Evolutionary conservation across 2,888 invertebrate genomes (phyloP), one percentile per base, ranked within the genome.

Genomic region (Tetanocera ferruginea): DNA sequence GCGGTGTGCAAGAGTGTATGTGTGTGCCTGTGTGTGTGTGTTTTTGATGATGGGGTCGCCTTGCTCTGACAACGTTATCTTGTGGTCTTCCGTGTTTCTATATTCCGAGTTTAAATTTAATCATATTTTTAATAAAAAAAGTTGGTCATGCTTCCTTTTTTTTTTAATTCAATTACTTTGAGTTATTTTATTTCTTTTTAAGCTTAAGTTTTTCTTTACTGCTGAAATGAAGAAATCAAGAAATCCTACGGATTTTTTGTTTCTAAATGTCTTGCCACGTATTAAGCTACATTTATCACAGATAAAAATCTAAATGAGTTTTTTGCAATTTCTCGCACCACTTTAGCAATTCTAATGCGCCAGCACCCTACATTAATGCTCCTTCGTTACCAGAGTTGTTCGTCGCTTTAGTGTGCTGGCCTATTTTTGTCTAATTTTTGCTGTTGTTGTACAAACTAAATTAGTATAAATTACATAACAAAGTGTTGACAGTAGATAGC

Each of bases 11-110:
- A 19, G 28, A 28, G 28, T 55, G 31, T 71, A 25, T 55, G 17
- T 71, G 19, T 71, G 49, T n/a, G n/a, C n/a, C n/a, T n/a, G n/a
- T 57, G 57, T 28, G 28, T 69, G 69, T 55, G 70, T 76, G 76
- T 70, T 69, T 57, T 60, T 51, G 69, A 60, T 70, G 43, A 14
- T 43, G 43, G 11, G 11, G 11, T 43, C 11, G 43, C 43, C 11
- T 14, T 14, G 43, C 3, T 37, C 6, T 11, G 43, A 43, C 43
- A 11, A 6, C 3, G 11, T 3, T 43, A 43, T 43, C 1, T 43
- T 43, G 11, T 43, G 43, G 43, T 43, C 43, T 43, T 43, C 43
- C 43, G 11, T 43, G 43, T 43, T 43, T 43, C 23, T 55, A 55
- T 55, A 17, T 55, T 55, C n/a, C n/a, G 19, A 55, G 55, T 19